Conservation (phyloP, 2,888 invertebrate genomes). For the Euzetes globulus region DNA sequence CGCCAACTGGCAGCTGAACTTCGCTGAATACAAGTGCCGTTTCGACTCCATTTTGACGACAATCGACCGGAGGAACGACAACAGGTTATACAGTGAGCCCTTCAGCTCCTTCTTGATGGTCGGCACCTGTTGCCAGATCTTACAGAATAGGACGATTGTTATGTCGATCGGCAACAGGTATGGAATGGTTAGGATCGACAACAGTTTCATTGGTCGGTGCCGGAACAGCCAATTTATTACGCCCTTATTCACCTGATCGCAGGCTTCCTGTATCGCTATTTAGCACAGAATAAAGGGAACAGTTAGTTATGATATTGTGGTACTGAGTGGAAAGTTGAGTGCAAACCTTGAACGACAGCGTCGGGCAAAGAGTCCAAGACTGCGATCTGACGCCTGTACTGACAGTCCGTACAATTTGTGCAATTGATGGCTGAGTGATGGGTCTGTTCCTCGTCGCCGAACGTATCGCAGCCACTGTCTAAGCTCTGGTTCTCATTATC, state of each 20-base stretch:
- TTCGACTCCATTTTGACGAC: conserved; percentile 50
- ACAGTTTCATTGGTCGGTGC: conserved; percentile 67
- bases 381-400: conserved; percentile 73
- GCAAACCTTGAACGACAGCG: conserved; percentile 56
- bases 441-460: conserved; percentile 48
- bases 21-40: conserved; percentile 47
- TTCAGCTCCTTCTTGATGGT: conserved; percentile 33
- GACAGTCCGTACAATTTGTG: conserved; percentile 77
- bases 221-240: conserved; percentile 82
- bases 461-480: conserved; percentile 38
- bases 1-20: conserved; percentile 58
- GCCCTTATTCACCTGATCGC: conserved; percentile 83
- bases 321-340: conserved; percentile 1
- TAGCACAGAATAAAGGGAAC: not conserved
- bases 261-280: conserved; percentile 75
- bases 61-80: conserved; percentile 54
- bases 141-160: conserved; percentile 49
- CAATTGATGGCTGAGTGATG: conserved; percentile 1
- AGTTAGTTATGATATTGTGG: not conserved
- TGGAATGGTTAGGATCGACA: conserved; percentile 72
- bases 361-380: conserved; percentile 79
- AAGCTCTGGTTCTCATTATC: conserved; percentile 34
- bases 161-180: conserved; percentile 82
- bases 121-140: conserved; percentile 45
- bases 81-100: conserved; percentile 45